Evolutionary conservation across 2,113 vertebrate species (phyloP), one percentile per base, ranked within the genome.

Genomic region (Alligator mississippiensis): DNA sequence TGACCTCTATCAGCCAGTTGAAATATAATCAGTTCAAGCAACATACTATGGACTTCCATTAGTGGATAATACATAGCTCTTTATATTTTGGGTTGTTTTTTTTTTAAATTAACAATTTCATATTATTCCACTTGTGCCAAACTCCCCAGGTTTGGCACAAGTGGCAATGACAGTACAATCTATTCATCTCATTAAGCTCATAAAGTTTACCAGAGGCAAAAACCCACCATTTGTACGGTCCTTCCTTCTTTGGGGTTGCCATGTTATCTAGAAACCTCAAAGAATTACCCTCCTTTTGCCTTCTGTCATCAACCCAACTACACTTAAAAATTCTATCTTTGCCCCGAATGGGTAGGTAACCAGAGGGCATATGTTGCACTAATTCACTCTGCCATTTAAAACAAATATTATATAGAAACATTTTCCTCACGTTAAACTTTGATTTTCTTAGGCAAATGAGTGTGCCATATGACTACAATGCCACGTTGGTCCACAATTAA

Each of bases 291-390:
- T 70, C 34, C 18, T 58, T 59, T 25, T 55, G 82, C 55, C 61
- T 85, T 70, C 55, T 85, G 85, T 72, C 30, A 82, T 85, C 95
- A 94, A 95, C 76, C 90, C 64, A 59, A 34, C 27, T 30, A 70
- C 21, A 47, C 68, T 70, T 70, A n/a, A 21, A 70, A 17, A 70
- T 70, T 68, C 8, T 70, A 19, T 70, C 19, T 70, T 34, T 9
- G 17, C 30, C 30, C 38, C 34, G 68, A 70, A 70, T 34, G 17
- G n/a, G 14, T 70, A 21, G 30, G 16, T 9, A 47, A 21, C 34
- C 34, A 11, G n/a, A 30, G 68, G 30, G n/a, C 68, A 34, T 10
- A 34, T 9, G 19, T 19, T 70, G 30, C 22, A 70, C 9, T 21
- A 19, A 70, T 21, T 70, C 68, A 70, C 30, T 70, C 68, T 34